Evolutionary conservation across 2,113 vertebrate genomes (phyloP), one percentile per base, ranked within the genome.

Genomic region (Indri indri): DNA sequence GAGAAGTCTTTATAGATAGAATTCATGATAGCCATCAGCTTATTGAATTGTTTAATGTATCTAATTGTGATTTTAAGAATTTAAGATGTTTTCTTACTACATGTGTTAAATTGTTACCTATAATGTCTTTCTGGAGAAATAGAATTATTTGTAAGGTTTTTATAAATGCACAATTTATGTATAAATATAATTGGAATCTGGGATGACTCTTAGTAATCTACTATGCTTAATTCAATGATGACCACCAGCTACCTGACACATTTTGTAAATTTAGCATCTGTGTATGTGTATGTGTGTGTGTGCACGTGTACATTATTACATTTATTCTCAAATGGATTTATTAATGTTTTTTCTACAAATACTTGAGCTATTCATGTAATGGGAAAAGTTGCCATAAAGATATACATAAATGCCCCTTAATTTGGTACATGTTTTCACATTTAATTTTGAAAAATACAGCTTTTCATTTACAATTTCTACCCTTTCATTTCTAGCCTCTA

Each of bases 291-390:
- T n/a, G 23, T 45, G 2, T 76, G 50, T 14, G 14, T 22, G 74
- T 81, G 88, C 74, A 68, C 0, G 13, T 96, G 59, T 95, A 73
- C 66, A 59, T 95, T 92, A 82, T 42, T 96, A 90, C 68, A n/a
- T n/a, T n/a, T n/a, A n/a, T n/a, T n/a, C n/a, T n/a, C n/a, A n/a
- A 97, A 94, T 93, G 93, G 97, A 90, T 92, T 97, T 86, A 90
- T 95, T 83, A 97, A 98, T 90, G 61, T 96, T 97, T 98, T 98
- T 97, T 96, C 98, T 98, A 98, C 95, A 96, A 98, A 97, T 98
- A 97, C 98, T 98, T 97, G 98, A 98, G 93, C 95, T 98, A 97
- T 97, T 99, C 98, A 95, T 99, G 98, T 99, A 98, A 98, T 98
- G 98, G 97, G 95, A 98, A 98, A 98, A 98, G 96, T 98, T 98